phyloP scores from a whole-genome alignment of 2,113 vertebrate genomes.

The Scomber scombrus region DNA sequence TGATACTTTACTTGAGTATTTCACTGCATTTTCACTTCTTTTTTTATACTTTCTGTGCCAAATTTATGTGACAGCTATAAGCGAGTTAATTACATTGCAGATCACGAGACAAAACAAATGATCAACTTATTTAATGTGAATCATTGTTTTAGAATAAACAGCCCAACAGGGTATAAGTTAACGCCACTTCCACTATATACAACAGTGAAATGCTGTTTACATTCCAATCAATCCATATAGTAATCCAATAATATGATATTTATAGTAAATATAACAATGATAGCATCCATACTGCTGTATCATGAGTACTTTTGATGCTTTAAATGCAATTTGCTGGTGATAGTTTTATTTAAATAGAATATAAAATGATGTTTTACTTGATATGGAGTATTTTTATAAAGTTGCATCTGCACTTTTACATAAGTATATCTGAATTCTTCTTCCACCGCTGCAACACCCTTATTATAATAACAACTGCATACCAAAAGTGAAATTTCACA shows the following conservation, averaged over 20 bases:
- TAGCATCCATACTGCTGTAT: background rate
- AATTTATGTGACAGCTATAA: background rate
- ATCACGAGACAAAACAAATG: background rate
- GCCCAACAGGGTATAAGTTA: too few species aligned
- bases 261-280: background rate
- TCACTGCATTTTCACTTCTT: background rate
- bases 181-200: background rate
- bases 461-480: background rate
- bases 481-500: background rate
- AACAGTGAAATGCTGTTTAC: background rate
- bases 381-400: background rate
- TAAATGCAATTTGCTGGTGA: background rate
- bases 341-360: background rate
- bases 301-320: background rate
- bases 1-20: background rate
- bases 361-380: background rate
- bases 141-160: background rate
- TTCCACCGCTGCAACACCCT: background rate
- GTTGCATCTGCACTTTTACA: background rate
- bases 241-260: background rate
- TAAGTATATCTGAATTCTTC: background rate
- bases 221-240: background rate
- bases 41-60: background rate
- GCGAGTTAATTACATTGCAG: background rate
- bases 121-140: background rate